Percentiles rank a stretch among this genome's conserved stretches.
These are phyloP conservation scores for Anguilla japonica DNA, from an alignment of 2,113 vertebrate genomes.

Conservation along the genomic window DNA sequence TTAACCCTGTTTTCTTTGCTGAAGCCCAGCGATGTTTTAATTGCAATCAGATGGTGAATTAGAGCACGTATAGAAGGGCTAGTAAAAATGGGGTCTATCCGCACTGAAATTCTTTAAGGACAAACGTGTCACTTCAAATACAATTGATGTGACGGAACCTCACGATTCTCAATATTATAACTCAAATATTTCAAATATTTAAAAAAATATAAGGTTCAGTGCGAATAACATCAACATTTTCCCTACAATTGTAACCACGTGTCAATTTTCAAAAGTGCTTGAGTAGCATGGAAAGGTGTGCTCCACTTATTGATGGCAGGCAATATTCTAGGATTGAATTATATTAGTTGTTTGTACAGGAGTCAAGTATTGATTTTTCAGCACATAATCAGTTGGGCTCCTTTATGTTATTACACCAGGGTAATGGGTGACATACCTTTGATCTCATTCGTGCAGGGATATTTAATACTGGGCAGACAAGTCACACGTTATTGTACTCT, in stretches of 20 bases:
- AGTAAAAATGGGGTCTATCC: neutral
- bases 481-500: neutral
- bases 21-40: neutral
- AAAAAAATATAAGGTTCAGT: neutral
- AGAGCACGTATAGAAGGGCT: neutral
- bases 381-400: neutral
- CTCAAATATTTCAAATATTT: neutral
- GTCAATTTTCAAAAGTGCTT: neutral
- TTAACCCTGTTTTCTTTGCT: neutral
- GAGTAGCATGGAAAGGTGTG: neutral
- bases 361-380: neutral
- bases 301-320: neutral
- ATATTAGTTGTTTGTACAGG: neutral
- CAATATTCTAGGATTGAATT: neutral
- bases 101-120: neutral
- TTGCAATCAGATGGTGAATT: neutral
- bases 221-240: slow-evolving; percentile 56
- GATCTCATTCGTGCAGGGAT: neutral
- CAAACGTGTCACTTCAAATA: slow-evolving; percentile 49
- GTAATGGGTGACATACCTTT: neutral
- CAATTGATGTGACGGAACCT: slow-evolving; percentile 59
- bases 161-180: neutral
- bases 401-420: neutral
- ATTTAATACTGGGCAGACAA: neutral
- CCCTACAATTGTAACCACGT: neutral